These are phyloP conservation scores for Spisula subtruncata DNA, from an alignment of 2,888 invertebrate genomes.

Conservation along the genomic window DNA sequence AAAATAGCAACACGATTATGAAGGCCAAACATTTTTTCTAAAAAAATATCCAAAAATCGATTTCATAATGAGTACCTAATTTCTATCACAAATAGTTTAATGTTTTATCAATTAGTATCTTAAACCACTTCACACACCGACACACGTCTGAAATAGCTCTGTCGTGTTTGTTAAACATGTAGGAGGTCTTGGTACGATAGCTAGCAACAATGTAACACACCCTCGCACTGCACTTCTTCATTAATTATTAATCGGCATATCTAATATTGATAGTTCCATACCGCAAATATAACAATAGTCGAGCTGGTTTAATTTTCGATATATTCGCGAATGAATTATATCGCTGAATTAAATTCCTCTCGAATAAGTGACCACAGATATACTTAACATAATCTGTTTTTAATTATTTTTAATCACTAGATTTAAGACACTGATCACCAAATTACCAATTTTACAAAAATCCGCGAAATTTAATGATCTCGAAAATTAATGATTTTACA, in stretches of 20 bases:
- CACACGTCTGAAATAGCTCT: background rate
- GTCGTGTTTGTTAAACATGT: background rate
- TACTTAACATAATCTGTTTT: no score
- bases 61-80: background rate
- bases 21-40: background rate
- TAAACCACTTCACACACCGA: background rate
- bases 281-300: background rate
- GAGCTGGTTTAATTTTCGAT: background rate
- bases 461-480: no score
- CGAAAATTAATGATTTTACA: background rate
- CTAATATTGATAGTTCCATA: conserved; percentile 1
- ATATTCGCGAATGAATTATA: no score
- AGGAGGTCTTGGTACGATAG: background rate
- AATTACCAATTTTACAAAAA: no score
- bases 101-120: conserved; percentile 23
- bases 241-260: conserved; percentile 11
- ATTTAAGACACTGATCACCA: background rate
- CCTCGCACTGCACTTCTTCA: background rate
- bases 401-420: background rate
- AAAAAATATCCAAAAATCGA: background rate
- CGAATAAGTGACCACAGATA: no score
- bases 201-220: background rate
- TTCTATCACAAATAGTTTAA: background rate
- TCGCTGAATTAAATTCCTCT: no score
- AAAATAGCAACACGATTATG: no score